Evolutionary conservation across 2,113 vertebrate genomes (phyloP), one percentile per base, ranked within the genome.

Genomic region (Mus spicilegus): DNA sequence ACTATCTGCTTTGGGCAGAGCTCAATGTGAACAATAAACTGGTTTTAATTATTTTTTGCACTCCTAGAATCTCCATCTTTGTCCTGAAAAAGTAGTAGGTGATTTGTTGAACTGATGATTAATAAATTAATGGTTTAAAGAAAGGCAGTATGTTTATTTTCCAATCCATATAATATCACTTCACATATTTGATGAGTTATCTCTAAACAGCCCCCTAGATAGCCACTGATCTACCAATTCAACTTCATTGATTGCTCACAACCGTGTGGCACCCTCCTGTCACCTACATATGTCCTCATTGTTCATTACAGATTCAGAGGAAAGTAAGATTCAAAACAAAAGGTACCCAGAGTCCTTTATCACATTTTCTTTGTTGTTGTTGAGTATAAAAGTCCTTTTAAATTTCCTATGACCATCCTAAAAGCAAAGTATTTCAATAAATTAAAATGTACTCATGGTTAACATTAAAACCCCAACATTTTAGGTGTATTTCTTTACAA

Each of bases 301-400:
- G 87, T 92, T 96, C 61, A 89, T 91, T 2, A 88, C 7, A 93
- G 33, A 95, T 51, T 78, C 46, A 94, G 80, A 88, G 58, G 36
- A 95, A 90, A 87, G 39, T 56, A 92, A 84, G 49, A 30, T n/a
- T n/a, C 6, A 85, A 92, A 93, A 30, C 20, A 73, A 54, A 28
- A 58, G 0, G 11, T 30, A 89, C 69, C 33, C 14, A 70, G 36
- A n/a, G 14, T 19, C 69, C 36, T 51, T 94, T 81, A 87, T 49
- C 63, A 63, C 58, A 93, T 75, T 3, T 78, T 20, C 49, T 85
- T 51, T 51, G 95, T 90, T 92, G 49, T 42, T 94, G 56, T 95
- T 88, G 80, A 16, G 16, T 26, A 91, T 95, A 90, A 93, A 76
- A 84, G 26, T 30, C 1, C 17, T 56, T 89, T 70, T 73, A 67